Evolutionary conservation across 1,140 invertebrate species (phyloP).

Genomic region (Plutomurus gul): DNA sequence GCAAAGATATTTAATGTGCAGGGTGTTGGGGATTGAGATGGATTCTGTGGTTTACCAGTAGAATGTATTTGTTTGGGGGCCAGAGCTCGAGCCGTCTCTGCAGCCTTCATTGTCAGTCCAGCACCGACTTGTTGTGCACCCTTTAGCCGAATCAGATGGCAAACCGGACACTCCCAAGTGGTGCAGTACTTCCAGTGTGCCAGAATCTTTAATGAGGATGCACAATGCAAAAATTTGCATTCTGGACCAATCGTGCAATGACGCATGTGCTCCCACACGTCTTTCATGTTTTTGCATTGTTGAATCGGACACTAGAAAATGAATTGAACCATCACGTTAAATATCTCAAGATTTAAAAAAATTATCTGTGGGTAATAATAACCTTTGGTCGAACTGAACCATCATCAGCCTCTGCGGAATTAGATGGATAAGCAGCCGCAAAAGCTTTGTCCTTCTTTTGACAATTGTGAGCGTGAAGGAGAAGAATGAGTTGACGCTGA

Average conservation of each 20-base stretch:
- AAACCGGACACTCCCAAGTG: constrained; percentile 9
- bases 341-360: too few relatives aligned
- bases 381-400: background rate
- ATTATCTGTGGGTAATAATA: too few relatives aligned
- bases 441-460: constrained; percentile 9
- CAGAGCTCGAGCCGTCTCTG: background rate
- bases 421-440: background rate
- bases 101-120: background rate
- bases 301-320: constrained; percentile 31
- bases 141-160: constrained; percentile 14
- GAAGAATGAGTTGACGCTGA: constrained; percentile 31
- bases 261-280: constrained; percentile 32
- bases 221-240: constrained; percentile 19
- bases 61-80: constrained; percentile 12
- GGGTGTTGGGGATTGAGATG: too few relatives aligned
- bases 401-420: too few relatives aligned
- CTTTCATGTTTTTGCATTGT: constrained; percentile 30
- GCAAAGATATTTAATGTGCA: background rate
- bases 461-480: constrained; percentile 38
- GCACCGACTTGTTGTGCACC: background rate
- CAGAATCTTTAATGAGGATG: constrained; percentile 27
- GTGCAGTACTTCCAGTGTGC: constrained; percentile 36
- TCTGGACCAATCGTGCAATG: background rate
- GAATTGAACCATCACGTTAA: too few relatives aligned
- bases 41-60: background rate